A percentile compares a stretch with the other conserved stretches of the same genome.
Conservation (phyloP, 1,140 invertebrate genomes). For the Lordiphosa mommai region DNA sequence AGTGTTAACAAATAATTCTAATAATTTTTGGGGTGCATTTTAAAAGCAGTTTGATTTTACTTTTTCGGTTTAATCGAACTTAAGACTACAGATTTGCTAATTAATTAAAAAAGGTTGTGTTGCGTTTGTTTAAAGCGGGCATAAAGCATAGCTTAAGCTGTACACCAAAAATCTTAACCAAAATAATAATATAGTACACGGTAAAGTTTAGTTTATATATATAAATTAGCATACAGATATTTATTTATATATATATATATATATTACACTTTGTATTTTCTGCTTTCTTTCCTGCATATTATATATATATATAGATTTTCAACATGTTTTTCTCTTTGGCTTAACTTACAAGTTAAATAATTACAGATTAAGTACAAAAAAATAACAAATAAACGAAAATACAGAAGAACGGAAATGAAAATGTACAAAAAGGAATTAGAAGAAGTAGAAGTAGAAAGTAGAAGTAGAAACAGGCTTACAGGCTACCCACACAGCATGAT, state of each 20-base stretch:
- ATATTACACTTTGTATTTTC: slow-evolving; percentile 59
- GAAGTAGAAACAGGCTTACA: slow-evolving; percentile 30
- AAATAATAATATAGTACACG: slow-evolving; percentile 34
- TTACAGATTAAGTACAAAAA: slow-evolving; percentile 66
- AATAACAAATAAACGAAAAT: slow-evolving; percentile 34
- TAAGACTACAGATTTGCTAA: slow-evolving; percentile 64
- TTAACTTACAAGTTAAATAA: slow-evolving; percentile 69
- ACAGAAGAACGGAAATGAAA: slow-evolving; percentile 24
- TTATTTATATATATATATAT: slow-evolving; percentile 33
- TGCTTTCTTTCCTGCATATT: slow-evolving; percentile 61
- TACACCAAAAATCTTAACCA: slow-evolving; percentile 45
- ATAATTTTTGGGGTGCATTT: slow-evolving; percentile 28
- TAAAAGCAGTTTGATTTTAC: slow-evolving; percentile 41
- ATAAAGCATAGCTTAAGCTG: slow-evolving; percentile 58
- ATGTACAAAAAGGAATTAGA: slow-evolving; percentile 46
- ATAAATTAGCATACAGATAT: slow-evolving; percentile 14
- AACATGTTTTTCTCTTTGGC: slow-evolving; percentile 72
- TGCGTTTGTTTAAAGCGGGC: slow-evolving; percentile 25
- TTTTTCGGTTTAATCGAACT: slow-evolving; percentile 19
- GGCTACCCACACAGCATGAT: slow-evolving; percentile 53
- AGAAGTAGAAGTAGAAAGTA: slow-evolving; percentile 9
- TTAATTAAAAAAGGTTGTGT: slow-evolving; percentile 24
- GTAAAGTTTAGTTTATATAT: slow-evolving; percentile 18
- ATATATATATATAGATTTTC: slow-evolving; percentile 48
- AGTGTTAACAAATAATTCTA: slow-evolving; percentile 14